phyloP scores from a whole-genome alignment of 1,140 invertebrate species.

The Drosophila subobscura region DNA sequence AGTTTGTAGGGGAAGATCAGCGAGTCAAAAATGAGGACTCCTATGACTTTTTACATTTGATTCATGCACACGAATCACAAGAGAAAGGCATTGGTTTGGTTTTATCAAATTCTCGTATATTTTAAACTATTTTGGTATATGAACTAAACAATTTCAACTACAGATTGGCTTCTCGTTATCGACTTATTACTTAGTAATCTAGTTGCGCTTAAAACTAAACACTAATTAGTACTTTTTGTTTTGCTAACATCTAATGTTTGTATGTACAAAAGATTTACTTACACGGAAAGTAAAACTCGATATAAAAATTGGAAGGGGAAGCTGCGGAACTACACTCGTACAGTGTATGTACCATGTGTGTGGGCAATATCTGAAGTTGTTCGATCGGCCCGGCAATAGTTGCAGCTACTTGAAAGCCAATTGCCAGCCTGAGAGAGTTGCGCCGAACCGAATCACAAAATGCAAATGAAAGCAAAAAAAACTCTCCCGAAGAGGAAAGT shows the following conservation, averaged over 20 bases:
- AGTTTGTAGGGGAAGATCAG: too few relatives aligned
- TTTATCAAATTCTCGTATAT: conserved; percentile 43
- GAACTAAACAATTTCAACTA: conserved; percentile 67
- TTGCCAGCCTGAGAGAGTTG: conserved; percentile 36
- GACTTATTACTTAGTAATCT: conserved; percentile 38
- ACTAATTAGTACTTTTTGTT: conserved; percentile 26
- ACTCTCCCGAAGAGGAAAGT: conserved; percentile 8
- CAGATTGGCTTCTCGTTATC: conserved; percentile 32
- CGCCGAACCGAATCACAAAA: conserved; percentile 29
- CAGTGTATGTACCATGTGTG: conserved; percentile 5
- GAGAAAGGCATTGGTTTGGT: too few relatives aligned
- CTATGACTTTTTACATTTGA: not conserved
- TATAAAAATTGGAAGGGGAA: conserved; percentile 52
- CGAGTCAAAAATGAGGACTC: too few relatives aligned
- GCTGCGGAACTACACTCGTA: conserved; percentile 37
- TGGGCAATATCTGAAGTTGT: not conserved
- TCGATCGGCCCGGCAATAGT: conserved; percentile 15
- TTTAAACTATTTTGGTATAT: conserved; percentile 55
- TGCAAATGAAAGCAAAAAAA: conserved; percentile 20
- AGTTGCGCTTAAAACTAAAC: conserved; percentile 47
- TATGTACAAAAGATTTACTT: conserved; percentile 69
- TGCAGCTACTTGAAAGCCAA: conserved; percentile 49
- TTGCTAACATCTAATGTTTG: conserved; percentile 39
- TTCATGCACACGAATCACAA: not conserved
- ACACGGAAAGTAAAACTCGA: conserved; percentile 61